Conservation (phyloP, 1,140 invertebrate genomes). For the honey bee (Apis mellifera) region DNA sequence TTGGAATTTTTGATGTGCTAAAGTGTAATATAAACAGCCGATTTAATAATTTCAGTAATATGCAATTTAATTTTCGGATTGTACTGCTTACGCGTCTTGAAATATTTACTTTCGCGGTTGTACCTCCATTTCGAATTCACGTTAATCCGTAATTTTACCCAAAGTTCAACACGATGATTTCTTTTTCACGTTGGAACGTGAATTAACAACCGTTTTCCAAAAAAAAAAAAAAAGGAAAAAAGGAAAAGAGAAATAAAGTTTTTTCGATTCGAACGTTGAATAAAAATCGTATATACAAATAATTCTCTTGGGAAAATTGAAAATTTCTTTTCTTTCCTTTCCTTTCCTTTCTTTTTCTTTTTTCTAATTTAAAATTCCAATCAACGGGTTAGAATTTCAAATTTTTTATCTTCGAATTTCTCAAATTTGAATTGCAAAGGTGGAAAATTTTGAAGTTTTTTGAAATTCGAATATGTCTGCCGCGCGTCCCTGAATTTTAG, state of each 20-base stretch:
- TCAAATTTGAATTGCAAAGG: no score
- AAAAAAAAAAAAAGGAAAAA: no score
- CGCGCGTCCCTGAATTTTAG: neutral
- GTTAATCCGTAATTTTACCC: constrained; percentile 35
- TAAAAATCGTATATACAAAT: neutral
- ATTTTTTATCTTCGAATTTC: no score
- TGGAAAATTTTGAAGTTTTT: no score
- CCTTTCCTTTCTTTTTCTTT: no score
- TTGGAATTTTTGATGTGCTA: constrained; percentile 32
- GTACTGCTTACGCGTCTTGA: constrained; percentile 39
- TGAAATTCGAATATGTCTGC: neutral
- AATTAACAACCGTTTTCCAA: neutral
- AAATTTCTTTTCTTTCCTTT: no score
- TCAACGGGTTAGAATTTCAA: no score
- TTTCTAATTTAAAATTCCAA: no score
- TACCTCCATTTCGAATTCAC: constrained; percentile 31
- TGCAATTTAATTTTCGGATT: constrained; percentile 43
- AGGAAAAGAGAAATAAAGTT: no score
- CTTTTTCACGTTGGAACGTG: neutral
- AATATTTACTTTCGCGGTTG: constrained; percentile 42
- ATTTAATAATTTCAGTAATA: constrained; percentile 48
- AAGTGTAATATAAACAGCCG: constrained; percentile 36
- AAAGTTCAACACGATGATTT: neutral
- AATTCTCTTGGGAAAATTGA: neutral
- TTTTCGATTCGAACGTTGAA: no score